Evolutionary conservation across 1,140 invertebrate genomes (phyloP), one percentile per base, ranked within the genome.

Genomic region (Hylaeus volcanicus): DNA sequence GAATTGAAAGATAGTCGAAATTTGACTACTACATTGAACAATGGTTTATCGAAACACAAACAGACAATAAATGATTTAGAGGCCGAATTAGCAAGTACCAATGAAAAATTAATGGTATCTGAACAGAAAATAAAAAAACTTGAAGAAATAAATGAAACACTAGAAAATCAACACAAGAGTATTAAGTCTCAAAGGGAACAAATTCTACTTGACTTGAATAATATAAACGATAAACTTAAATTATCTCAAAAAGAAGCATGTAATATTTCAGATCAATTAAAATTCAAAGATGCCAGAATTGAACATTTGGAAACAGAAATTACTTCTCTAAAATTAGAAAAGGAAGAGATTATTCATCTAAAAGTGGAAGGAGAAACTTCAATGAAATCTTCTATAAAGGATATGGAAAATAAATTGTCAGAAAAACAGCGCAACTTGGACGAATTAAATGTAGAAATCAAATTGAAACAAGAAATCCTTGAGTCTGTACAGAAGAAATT

Each of bases 401-500:
- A n/a, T 61, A 45, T 90, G 14, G 84, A 91, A 58, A 86, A 39
- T 82, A 1, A 74, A 75, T 15, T 80, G 58, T 5, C 48, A 6
- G 63, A 74, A 9, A 66, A 68, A 3, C 78, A 87, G n/a, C 80
- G 73, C n/a, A 53, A 70, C 3, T 84, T 56, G n/a, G 88, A 88
- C 58, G 77, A 84, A 39, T 41, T 86, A 45, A 87, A 83, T 45
- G 80, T 86, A 55, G 86, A 91, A 37, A 60, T 89, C 8, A 88
- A 87, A 81, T 61, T 87, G 39, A 91, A 90, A 68, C 84, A 91
- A 51, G 85, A 91, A 43, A 77, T 84, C 3, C 51, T 91, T 11
- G 14, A 71, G 1, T 72, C 86, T 26, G 66, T 89, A 5, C 79
- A 85, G 15, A 55, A 79, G 1, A 90, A 91, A 78, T n/a, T 90